Conservation (phyloP, 2,113 vertebrate species). For the Sylvilagus bachmani region DNA sequence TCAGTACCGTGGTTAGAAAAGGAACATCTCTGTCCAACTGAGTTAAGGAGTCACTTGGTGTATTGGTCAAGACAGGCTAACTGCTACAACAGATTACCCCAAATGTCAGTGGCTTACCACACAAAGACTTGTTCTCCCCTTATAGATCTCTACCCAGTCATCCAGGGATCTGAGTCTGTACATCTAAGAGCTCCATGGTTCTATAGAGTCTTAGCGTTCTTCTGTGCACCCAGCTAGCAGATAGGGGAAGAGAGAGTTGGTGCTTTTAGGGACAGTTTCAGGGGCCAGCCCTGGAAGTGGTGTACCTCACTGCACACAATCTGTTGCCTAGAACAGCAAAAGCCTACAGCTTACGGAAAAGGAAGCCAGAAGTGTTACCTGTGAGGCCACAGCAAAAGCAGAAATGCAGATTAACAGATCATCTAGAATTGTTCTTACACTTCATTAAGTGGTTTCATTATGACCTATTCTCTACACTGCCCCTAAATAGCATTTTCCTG, state of each 20-base stretch:
- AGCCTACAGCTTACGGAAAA: neutral
- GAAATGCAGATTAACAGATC: neutral
- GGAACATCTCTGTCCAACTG: neutral
- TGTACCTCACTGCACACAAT: neutral
- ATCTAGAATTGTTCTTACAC: neutral
- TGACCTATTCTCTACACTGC: neutral
- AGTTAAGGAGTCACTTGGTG: neutral
- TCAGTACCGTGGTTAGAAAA: neutral
- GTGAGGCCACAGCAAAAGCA: conserved; percentile 12
- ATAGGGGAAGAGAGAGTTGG: neutral
- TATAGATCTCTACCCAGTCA: neutral
- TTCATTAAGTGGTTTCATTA: conserved; percentile 1
- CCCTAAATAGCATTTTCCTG: neutral
- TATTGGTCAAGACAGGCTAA: neutral
- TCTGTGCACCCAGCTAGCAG: neutral
- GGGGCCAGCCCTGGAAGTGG: neutral
- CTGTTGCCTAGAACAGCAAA: neutral
- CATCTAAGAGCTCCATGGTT: neutral
- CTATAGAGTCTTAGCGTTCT: neutral
- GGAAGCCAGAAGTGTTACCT: neutral
- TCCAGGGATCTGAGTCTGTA: neutral
- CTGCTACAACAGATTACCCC: neutral
- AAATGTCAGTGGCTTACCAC: neutral
- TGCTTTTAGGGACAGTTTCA: neutral
- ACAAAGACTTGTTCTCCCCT: neutral